These are phyloP conservation scores for Plagodis pulveraria DNA, from an alignment of 2,888 invertebrate species.

Conservation along the genomic window DNA sequence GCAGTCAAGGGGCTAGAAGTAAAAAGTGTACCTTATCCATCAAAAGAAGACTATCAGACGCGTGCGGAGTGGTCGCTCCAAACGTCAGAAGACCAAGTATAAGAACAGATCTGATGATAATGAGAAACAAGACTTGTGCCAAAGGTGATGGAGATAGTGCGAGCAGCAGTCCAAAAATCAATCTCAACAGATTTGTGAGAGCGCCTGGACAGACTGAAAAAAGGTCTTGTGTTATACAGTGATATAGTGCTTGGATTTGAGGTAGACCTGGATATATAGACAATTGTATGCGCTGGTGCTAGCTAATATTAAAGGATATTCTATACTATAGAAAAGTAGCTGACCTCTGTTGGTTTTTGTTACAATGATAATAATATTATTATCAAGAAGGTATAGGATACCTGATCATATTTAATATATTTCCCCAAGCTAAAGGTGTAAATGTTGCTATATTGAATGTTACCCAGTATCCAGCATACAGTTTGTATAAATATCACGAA, in stretches of 20 bases:
- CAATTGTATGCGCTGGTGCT: slow-evolving; percentile 26
- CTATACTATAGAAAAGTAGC: slow-evolving; percentile 1
- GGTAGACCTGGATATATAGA: slow-evolving; percentile 14
- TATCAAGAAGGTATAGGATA: no score
- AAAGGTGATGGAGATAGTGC: slow-evolving; percentile 88
- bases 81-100: slow-evolving; percentile 95
- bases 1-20: slow-evolving; percentile 86
- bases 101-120: slow-evolving; percentile 94
- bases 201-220: slow-evolving; percentile 75
- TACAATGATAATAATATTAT: background rate
- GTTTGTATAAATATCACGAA: no score
- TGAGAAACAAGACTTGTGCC: slow-evolving; percentile 93
- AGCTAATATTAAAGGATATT: slow-evolving; percentile 12
- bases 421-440: no score
- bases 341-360: slow-evolving; percentile 1
- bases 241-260: slow-evolving; percentile 49
- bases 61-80: slow-evolving; percentile 95
- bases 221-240: slow-evolving; percentile 79
- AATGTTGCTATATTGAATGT: no score
- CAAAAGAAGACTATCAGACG: slow-evolving; percentile 92
- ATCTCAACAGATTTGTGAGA: slow-evolving; percentile 76
- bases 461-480: no score
- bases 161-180: slow-evolving; percentile 81
- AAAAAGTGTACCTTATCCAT: slow-evolving; percentile 92
- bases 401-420: no score